Percentiles rank a stretch among this genome's conserved stretches.
Conservation (phyloP, 1,140 invertebrate genomes). For the Danaus plexippus region DNA sequence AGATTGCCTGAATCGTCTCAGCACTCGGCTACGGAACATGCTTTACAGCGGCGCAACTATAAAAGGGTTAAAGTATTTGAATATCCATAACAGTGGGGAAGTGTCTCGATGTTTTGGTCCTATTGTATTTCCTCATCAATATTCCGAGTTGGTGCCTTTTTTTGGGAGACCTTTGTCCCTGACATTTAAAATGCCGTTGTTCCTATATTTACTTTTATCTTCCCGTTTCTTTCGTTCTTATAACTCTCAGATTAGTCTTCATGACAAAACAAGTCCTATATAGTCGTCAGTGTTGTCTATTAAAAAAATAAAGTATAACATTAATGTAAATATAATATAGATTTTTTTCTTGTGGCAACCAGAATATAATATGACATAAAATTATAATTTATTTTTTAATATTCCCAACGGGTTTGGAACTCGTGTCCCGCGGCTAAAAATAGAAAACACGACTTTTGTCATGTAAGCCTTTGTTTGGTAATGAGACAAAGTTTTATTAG, state of each 20-base stretch:
- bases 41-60: not conserved
- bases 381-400: slow-evolving; percentile 35
- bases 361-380: slow-evolving; percentile 16
- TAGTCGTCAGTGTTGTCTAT: too few species aligned
- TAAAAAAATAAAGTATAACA: too few species aligned
- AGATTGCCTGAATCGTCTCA: too few species aligned
- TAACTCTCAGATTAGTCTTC: too few species aligned
- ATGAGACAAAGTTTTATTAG: slow-evolving; percentile 16
- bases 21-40: too few species aligned
- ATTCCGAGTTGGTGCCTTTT: slow-evolving; percentile 28
- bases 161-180: slow-evolving; percentile 29
- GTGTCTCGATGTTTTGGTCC: slow-evolving; percentile 27
- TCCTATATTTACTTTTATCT: slow-evolving; percentile 19
- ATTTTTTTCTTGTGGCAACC: too few species aligned
- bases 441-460: slow-evolving; percentile 35
- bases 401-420: slow-evolving; percentile 23
- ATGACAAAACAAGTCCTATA: too few species aligned
- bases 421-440: slow-evolving; percentile 32
- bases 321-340: too few species aligned
- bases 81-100: slow-evolving; percentile 24
- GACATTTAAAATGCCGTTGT: slow-evolving; percentile 24
- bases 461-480: slow-evolving; percentile 39
- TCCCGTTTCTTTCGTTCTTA: too few species aligned
- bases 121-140: slow-evolving; percentile 30
- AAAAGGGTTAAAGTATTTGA: slow-evolving; percentile 18